A percentile compares a stretch with the other conserved stretches of the same genome.
Evolutionary conservation across 1,140 invertebrate species (phyloP).

Genomic region (Linepithema humile): DNA sequence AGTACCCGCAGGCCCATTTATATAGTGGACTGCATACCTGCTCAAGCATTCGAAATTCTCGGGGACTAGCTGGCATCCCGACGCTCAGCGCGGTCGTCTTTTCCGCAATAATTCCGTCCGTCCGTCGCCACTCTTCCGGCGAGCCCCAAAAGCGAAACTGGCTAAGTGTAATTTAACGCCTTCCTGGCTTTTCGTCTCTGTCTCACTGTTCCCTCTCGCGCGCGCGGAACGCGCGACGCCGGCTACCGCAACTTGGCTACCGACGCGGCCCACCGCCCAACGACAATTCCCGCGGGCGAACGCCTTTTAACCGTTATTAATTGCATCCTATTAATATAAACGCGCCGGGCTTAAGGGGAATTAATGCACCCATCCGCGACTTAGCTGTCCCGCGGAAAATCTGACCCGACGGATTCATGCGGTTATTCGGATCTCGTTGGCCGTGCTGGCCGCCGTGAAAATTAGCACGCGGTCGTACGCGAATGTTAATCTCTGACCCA

Average conservation of each 20-base stretch:
- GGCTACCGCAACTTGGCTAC: neutral
- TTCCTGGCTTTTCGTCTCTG: constrained; percentile 30
- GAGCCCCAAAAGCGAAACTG: constrained; percentile 18
- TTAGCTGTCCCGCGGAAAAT: constrained; percentile 63
- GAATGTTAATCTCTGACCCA: constrained; percentile 61
- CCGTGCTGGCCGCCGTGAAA: constrained; percentile 32
- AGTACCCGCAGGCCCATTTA: constrained; percentile 68
- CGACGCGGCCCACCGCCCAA: constrained; percentile 19
- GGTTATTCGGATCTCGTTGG: constrained; percentile 55
- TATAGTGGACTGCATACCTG: constrained; percentile 39
- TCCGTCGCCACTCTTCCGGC: constrained; percentile 40
- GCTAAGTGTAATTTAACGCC: constrained; percentile 75
- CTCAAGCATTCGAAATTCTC: constrained; percentile 49
- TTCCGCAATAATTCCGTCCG: constrained; percentile 57
- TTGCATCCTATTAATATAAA: constrained; percentile 80
- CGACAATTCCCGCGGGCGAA: constrained; percentile 67
- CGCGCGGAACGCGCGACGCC: neutral
- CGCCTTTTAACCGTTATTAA: constrained; percentile 80
- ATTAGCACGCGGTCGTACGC: constrained; percentile 67
- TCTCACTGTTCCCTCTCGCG: neutral
- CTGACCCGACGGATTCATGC: constrained; percentile 57
- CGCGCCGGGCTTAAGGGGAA: constrained; percentile 77
- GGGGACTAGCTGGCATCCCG: constrained; percentile 20
- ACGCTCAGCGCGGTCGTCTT: constrained; percentile 29
- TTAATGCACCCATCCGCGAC: constrained; percentile 74